Base-by-base conservation (phyloP, 35 echinoderm and acorn worm genomes). In the Lytechinus variegatus region DNA sequence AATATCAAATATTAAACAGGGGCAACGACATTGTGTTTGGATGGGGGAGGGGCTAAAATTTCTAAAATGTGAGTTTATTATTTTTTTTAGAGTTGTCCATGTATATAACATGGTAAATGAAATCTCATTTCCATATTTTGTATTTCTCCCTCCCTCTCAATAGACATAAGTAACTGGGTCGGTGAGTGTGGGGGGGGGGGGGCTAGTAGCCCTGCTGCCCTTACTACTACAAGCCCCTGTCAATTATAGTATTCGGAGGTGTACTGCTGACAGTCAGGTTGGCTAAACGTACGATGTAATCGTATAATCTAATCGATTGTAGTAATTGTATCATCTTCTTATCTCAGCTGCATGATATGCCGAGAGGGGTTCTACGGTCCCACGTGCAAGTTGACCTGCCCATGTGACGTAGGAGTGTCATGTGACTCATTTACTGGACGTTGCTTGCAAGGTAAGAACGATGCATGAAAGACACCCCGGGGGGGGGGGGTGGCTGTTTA, bases 341-440 rank as follows among this genome's bases (percentile, higher is more conserved):
- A 24, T 93, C 53, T 93, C 92, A 93, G 92, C 54, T 93, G 92
- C 53, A 93, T 57, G 29, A 27, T 54, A 5, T 93, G 92, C 92
- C 52, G 19, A 9, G 91, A 56, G n/a, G 92, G 92, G 29, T 93
- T 93, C 27, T 92, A 53, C 53, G 91, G 91, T 24, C 91, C 91
- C 19, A 92, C 44, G 4, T 92, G 91, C 52, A 92, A 51, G 53
- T n/a, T 92, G 19, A 24, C 91, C 14, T 92, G 91, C 53, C 91
- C 91, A 24, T 92, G 91, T 54, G 91, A 92, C 91, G 33, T 52
- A 51, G 91, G 91, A 9, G 91, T 92, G 53, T 51, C 91, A 52
- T 92, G 91, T 52, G 91, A 92, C 91, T 52, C 29, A 9, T 53
- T 52, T 8, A 92, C 91, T 9, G 9, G 91, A 53, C 91, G 54